Percentiles rank a stretch among this genome's conserved stretches.
Evolutionary conservation across 2,888 invertebrate species (phyloP).

Genomic region (Lycocerus yunnanus): DNA sequence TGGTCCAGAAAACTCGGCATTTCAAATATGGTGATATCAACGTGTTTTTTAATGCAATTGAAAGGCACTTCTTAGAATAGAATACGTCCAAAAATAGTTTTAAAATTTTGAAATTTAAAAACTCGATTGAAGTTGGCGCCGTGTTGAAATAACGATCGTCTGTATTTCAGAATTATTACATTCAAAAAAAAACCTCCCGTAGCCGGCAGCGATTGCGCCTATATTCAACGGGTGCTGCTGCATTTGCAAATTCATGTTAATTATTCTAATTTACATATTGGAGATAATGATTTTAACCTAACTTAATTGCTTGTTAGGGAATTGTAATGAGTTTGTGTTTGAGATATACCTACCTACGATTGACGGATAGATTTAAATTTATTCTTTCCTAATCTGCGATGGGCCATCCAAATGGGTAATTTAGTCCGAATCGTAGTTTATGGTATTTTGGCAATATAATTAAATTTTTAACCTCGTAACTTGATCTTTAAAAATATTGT

Average conservation of each 20-base stretch:
- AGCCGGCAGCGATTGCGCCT: conserved; percentile 3
- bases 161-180: conserved; percentile 17
- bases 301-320: conserved; percentile 11
- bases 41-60: conserved; percentile 10
- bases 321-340: background rate
- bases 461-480: background rate
- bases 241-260: conserved; percentile 14
- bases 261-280: conserved; percentile 18
- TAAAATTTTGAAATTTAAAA: conserved; percentile 20
- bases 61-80: conserved; percentile 11
- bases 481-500: background rate
- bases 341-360: background rate
- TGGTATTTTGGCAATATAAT: background rate
- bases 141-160: conserved; percentile 7
- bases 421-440: background rate
- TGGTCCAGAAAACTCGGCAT: conserved; percentile 19
- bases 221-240: conserved; percentile 15
- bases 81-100: conserved; percentile 2
- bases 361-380: background rate
- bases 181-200: background rate
- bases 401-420: background rate
- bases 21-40: conserved; percentile 25
- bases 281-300: conserved; percentile 8
- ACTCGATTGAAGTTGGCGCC: conserved; percentile 23
- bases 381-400: background rate